These are phyloP conservation scores for Pocillopora grandis DNA, from an alignment of 92 coral and sea anemone genomes.

Conservation along the genomic window DNA sequence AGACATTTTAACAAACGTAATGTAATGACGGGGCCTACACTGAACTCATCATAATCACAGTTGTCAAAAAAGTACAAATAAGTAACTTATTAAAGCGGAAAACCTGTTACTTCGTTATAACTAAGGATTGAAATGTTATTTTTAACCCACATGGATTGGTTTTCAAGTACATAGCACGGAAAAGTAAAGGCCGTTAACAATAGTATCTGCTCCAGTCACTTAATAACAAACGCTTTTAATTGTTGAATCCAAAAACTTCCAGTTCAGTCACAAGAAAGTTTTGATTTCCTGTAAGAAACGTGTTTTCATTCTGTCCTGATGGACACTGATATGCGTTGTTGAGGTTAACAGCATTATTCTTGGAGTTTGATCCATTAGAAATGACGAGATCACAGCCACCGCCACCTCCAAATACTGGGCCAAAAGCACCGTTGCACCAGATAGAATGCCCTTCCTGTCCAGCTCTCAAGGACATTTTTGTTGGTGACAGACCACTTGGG, in stretches of 20 bases:
- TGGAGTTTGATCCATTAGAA: conserved; percentile 33
- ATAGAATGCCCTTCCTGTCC: conserved; percentile 42
- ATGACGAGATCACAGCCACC: conserved; percentile 37
- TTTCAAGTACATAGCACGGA: too few species aligned
- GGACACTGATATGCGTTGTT: conserved; percentile 52
- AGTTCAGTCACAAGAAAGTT: conserved; percentile 47
- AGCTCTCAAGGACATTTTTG: conserved; percentile 24
- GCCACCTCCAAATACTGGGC: conserved; percentile 63
- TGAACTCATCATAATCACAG: too few species aligned
- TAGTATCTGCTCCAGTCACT: too few species aligned
- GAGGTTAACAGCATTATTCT: conserved; percentile 2
- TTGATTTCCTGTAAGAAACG: conserved; percentile 47
- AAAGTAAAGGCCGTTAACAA: too few species aligned
- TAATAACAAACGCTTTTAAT: neutral
- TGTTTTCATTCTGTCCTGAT: conserved; percentile 29
- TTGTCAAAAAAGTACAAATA: too few species aligned
- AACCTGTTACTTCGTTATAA: too few species aligned
- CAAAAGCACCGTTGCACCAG: conserved; percentile 37
- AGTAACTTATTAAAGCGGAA: too few species aligned
- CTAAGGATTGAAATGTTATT: too few species aligned
- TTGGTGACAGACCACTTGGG: conserved; percentile 24
- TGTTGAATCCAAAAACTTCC: conserved; percentile 51
- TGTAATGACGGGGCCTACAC: too few species aligned
- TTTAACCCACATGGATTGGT: too few species aligned
- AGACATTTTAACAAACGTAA: too few species aligned